Percentiles rank a stretch among this genome's conserved stretches.
These are phyloP conservation scores for Ceratina calcarata DNA, from an alignment of 1,140 invertebrate genomes.

Conservation along the genomic window DNA sequence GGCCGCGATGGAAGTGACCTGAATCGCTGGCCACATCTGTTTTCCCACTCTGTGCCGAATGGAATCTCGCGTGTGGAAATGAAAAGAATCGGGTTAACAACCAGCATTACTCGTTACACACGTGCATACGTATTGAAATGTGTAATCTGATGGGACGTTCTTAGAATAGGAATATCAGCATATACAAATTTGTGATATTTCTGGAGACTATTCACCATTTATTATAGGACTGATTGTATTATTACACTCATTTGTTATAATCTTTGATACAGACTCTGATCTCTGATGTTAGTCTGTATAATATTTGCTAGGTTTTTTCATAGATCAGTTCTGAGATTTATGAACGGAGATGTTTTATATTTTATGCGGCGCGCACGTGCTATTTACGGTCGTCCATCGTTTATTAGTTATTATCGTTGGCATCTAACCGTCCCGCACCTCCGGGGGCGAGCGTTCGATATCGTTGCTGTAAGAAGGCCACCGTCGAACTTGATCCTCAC, in stretches of 20 bases:
- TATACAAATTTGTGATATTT: no score
- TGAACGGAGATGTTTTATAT: no score
- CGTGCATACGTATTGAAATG: no score
- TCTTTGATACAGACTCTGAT: no score
- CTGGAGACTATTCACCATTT: no score
- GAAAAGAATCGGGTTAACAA: conserved; percentile 35
- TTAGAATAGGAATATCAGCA: no score
- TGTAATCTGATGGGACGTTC: no score
- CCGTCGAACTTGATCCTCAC: conserved; percentile 62
- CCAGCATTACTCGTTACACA: neutral
- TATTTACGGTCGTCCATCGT: conserved; percentile 53
- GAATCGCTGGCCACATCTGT: conserved; percentile 8
- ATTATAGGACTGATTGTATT: neutral
- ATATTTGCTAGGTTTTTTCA: no score
- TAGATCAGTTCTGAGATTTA: no score
- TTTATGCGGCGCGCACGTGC: neutral
- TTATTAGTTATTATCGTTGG: conserved; percentile 55
- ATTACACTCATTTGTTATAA: conserved; percentile 22
- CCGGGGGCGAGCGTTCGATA: conserved; percentile 24
- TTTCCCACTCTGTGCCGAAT: neutral
- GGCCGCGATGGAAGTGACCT: neutral
- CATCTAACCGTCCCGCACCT: conserved; percentile 34
- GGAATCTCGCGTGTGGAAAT: neutral
- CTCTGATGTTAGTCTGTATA: neutral
- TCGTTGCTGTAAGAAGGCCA: conserved; percentile 36